These are phyloP conservation scores for Eublepharis macularius DNA, from an alignment of 2,113 vertebrate species.

Conservation along the genomic window DNA sequence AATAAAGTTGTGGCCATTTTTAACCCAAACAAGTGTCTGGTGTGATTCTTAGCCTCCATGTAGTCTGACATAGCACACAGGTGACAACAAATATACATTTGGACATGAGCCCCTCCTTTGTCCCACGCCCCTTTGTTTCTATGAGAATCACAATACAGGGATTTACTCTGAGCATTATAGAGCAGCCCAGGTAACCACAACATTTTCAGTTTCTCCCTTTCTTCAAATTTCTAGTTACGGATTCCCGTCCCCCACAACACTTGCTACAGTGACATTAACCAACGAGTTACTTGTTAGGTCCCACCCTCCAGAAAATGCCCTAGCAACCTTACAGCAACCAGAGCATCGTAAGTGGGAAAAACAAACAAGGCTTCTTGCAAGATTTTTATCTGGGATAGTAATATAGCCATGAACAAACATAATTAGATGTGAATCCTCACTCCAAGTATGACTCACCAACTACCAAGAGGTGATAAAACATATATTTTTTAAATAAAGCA, in stretches of 20 bases:
- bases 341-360: background rate
- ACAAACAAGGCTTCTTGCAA: background rate
- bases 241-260: too few species aligned
- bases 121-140: background rate
- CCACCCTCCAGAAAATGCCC: background rate
- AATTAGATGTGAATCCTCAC: background rate
- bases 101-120: background rate
- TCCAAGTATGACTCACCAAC: background rate
- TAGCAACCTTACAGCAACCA: background rate
- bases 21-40: too few species aligned
- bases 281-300: background rate
- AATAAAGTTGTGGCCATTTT: too few species aligned
- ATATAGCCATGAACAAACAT: background rate
- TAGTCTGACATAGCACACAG: too few species aligned
- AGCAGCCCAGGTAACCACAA: background rate
- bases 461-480: background rate
- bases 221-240: background rate
- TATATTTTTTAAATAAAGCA: background rate
- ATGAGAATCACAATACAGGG: background rate
- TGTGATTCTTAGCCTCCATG: too few species aligned
- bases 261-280: background rate
- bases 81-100: too few species aligned
- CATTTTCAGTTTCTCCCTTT: background rate
- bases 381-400: background rate
- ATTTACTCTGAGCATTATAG: background rate